A percentile compares a stretch with the other conserved stretches of the same genome.
Conservation (phyloP, 2,888 invertebrate genomes). For the Nipponacmea schrenckii region DNA sequence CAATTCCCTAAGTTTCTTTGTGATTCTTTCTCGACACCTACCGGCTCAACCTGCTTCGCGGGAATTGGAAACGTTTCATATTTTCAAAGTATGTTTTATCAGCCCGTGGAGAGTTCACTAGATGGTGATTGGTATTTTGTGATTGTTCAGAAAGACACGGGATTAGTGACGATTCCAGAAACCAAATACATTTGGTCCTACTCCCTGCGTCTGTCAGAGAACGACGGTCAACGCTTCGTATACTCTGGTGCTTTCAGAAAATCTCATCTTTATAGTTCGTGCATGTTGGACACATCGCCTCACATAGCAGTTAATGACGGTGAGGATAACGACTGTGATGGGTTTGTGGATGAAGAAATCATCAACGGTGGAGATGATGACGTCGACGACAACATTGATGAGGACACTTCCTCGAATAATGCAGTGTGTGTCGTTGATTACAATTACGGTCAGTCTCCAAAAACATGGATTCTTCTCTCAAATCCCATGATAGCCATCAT, state of each 20-base stretch:
- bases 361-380: not conserved
- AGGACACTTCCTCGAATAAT: not conserved
- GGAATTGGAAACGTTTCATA: not conserved
- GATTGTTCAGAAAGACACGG: not conserved
- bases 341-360: not conserved
- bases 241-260: not conserved
- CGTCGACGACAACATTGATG: not conserved
- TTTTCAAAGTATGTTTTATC: not conserved
- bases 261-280: not conserved
- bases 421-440: not conserved
- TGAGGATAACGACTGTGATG: not conserved
- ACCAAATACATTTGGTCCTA: not conserved
- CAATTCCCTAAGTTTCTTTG: not conserved
- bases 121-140: not conserved
- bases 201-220: not conserved
- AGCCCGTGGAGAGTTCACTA: not conserved
- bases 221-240: not conserved
- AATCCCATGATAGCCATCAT: not conserved
- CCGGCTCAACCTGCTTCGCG: not conserved
- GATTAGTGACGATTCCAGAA: not conserved
- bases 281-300: not conserved
- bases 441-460: not conserved
- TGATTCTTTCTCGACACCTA: not conserved
- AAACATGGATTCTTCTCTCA: not conserved
- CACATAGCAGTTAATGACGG: not conserved